Evolutionary conservation across 2,113 vertebrate species (phyloP).

Genomic region (Pollimyrus isidori): DNA sequence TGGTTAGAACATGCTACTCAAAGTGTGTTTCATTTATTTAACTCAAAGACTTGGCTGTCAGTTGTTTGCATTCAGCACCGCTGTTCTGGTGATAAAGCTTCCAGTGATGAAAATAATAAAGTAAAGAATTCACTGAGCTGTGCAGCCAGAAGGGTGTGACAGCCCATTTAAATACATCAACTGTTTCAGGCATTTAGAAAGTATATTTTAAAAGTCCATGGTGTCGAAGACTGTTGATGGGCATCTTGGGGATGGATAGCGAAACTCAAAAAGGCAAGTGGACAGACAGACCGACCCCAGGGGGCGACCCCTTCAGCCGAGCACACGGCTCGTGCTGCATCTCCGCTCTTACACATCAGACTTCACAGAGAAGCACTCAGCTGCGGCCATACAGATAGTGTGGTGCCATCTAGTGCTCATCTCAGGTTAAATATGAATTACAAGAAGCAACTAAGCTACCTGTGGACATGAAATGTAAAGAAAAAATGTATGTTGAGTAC

Average conservation of each 20-base stretch:
- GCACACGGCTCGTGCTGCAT: background rate
- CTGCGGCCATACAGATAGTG: background rate
- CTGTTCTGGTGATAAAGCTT: background rate
- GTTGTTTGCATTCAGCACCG: background rate
- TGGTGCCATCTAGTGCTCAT: slow-evolving; percentile 2
- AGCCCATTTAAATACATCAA: background rate
- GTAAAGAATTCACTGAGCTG: background rate
- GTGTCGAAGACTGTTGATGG: background rate
- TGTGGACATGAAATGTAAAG: background rate
- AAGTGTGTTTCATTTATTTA: background rate
- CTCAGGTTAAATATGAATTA: background rate
- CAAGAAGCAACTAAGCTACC: background rate
- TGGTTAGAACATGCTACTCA: background rate
- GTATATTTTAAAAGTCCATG: background rate
- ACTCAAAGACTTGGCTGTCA: background rate
- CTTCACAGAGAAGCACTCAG: background rate
- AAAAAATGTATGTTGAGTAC: background rate
- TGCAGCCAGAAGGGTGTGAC: background rate
- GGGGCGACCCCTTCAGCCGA: background rate
- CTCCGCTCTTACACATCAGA: background rate
- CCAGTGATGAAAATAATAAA: background rate
- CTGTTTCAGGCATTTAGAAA: background rate
- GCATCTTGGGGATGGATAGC: background rate
- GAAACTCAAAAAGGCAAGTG: background rate
- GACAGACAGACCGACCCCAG: background rate